These are phyloP conservation scores for Daubentonia madagascariensis DNA, from an alignment of 2,113 vertebrate genomes.

Conservation along the genomic window DNA sequence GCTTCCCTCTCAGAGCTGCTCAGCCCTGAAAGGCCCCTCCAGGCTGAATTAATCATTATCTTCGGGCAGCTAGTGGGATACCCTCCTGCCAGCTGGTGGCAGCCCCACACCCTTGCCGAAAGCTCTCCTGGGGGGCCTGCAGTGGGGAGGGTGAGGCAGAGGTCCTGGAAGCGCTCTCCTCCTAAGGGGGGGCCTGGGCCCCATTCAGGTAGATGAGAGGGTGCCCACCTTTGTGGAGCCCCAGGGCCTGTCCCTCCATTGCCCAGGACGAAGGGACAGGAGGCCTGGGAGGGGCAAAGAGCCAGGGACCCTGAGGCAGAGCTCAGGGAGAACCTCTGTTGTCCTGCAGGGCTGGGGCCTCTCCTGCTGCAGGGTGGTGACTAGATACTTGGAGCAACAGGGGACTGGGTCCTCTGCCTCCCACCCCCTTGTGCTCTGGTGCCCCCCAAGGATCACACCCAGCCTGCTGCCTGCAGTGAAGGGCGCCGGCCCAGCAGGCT, in stretches of 20 bases:
- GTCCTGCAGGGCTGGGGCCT: not conserved
- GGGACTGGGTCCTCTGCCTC: not conserved
- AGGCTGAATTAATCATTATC: not conserved
- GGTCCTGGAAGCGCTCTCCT: not conserved
- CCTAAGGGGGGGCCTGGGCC: too few relatives aligned
- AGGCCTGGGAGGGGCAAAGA: not conserved
- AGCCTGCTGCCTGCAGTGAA: not conserved
- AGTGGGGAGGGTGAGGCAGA: not conserved
- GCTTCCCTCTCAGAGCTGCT: not conserved
- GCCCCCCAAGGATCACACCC: not conserved
- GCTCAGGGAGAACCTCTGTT: rapidly evolving
- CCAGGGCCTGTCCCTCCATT: not conserved
- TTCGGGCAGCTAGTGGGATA: not conserved
- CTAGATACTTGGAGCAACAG: not conserved
- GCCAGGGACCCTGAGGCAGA: not conserved
- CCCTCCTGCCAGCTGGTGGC: too few relatives aligned
- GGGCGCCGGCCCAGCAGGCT: not conserved
- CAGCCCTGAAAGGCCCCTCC: not conserved
- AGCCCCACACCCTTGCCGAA: not conserved
- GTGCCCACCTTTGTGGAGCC: not conserved
- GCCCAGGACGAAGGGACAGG: not conserved
- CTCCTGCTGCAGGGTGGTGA: not conserved
- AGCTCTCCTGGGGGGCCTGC: too few relatives aligned
- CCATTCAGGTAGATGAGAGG: not conserved
- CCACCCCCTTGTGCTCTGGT: not conserved